Base-by-base conservation (phyloP, 2,888 invertebrate species). In the Notodonta ziczac region DNA sequence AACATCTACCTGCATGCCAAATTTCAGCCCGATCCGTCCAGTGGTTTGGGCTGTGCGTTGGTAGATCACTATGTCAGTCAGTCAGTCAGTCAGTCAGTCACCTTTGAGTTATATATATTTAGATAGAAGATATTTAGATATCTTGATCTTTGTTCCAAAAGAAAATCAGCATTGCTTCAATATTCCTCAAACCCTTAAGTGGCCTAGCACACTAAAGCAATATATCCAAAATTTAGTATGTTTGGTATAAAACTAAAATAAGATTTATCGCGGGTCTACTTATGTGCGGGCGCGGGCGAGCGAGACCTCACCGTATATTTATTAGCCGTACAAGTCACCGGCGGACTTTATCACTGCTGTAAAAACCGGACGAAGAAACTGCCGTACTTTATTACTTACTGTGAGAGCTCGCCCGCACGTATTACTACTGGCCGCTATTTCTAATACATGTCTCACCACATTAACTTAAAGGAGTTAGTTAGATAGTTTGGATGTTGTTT, bases 331-430 rank as follows among this genome's bases (percentile, higher is more conserved):
- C 74, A 78, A 73, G 70, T 52, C 57, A 56, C 56, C 42, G 50
- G 57, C 62, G 62, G 63, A 69, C 61, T 73, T 73, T 73, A 74
- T 68, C 70, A 61, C 65, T 59, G 69, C 62, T 67, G 68, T 72
- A 74, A 70, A 70, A 71, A 69, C 66, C 69, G 69, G 61, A 63
- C 60, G 63, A 64, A 69, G 67, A 68, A 74, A 65, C 65, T 66
- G 69, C 60, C 62, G 60, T 60, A 70, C 66, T 78, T 81, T 81
- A 78, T 78, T 77, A 71, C 77, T 60, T 56, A 62, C 57, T 40
- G 9, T 14, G n/a, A 55, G 55, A 55, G 55, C 12, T 16, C 14
- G 10, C 50, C 16, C 50, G 16, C 50, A 16, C 50, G 46, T 6
- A 16, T 16, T 50, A 16, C 14, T 16, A 8, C 50, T 16, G 10